Evolutionary conservation across 2,888 invertebrate species (phyloP), one percentile per base, ranked within the genome.

Genomic region (Biston betularia): DNA sequence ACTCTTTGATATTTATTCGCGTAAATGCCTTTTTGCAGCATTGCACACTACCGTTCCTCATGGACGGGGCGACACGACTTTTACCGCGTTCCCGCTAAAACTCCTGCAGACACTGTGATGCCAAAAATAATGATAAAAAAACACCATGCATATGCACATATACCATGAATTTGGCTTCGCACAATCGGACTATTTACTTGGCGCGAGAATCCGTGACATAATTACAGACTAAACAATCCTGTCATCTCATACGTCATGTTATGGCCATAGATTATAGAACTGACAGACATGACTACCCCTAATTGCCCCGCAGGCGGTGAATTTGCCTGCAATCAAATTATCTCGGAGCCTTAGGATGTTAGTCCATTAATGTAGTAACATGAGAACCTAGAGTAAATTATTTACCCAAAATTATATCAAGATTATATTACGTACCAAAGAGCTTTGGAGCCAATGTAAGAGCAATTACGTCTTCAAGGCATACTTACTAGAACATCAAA

Each of bases 211-310:
- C 15, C 10, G 24, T 49, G 6, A 33, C 49, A 49, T 49, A 49
- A 49, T 33, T 6, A 33, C 49, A 33, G 49, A 48, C 24, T 34
- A 50, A 6, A 34, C 34, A 14, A n/a, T 3, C 34, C 45, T 46
- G 56, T 35, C 33, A 33, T 42, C 35, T 48, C 57, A 4, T 38
- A 48, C 15, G 15, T 58, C 57, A 58, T 38, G 38, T 46, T 8
- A 6, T 3, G 24, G 12, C 12, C 57, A 58, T 58, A 58, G 38
- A 58, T 58, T 15, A 40, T 24, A n/a, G 4, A 12, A 33, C 14
- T 15, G 35, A 57, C 35, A 58, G 34, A 55, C 45, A 8, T 8
- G 53, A 10, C 53, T 53, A 14, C 10, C 53, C 53, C 7, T 35
- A 34, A 52, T 9, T 40, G 15, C 15, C 53, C 50, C 38, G 38